Evolutionary conservation across 2,113 vertebrate genomes (phyloP), one percentile per base, ranked within the genome.

Genomic region (Hipposideros armiger): DNA sequence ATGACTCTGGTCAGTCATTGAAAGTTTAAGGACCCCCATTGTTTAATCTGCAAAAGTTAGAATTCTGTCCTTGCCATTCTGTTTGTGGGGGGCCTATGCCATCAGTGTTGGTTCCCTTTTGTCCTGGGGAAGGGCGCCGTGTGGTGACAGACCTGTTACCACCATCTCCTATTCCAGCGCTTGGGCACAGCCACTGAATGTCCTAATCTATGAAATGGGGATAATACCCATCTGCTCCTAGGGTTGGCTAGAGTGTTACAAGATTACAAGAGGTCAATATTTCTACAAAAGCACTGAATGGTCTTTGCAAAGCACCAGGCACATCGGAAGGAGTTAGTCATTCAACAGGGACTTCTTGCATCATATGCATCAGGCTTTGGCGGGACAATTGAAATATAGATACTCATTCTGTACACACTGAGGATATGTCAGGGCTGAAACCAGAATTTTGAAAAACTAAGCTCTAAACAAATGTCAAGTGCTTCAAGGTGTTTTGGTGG

Each of bases 351-450:
- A 11, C 70, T 69, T 47, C 85, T n/a, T 74, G 11, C 11, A 6
- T 67, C 6, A 0, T 2, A 0, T 14, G 17, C 11, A 7, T 72
- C 40, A 14, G 74, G 50, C 78, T 69, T 50, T 20, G 28, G 77
- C 0, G 58, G 16, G 26, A 1, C 52, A 11, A 2, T 7, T 7
- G 60, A 67, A 52, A 58, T 24, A 1, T 22, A 28, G 45, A 30
- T 40, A 3, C 8, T 58, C 50, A 1, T 42, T 74, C 58, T n/a
- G 36, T 32, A 14, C 70, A 60, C 36, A 32, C 0, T 2, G 10
- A 84, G 58, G 26, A 11, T 58, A 17, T n/a, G 14, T 42, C 58
- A 56, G 7, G 30, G 30, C 54, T 72, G 14, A 78, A 85, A 56
- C 56, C 9, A 2, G 24, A 40, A 42, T 89, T 93, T 7, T 19